These are phyloP conservation scores for Porites lobata DNA, from an alignment of 92 coral and sea anemone species.

Conservation along the genomic window DNA sequence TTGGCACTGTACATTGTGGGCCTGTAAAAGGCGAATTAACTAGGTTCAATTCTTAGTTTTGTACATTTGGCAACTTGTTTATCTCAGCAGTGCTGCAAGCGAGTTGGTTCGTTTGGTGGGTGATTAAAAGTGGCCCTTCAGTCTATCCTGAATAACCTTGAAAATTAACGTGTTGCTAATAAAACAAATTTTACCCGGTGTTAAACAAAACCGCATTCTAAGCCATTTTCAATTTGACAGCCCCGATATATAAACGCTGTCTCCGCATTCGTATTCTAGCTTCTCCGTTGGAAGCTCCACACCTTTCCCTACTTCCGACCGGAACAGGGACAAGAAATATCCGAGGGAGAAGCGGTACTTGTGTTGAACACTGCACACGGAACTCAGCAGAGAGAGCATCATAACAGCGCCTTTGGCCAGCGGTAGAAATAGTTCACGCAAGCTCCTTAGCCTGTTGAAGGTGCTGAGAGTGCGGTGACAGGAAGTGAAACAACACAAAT, in stretches of 20 bases:
- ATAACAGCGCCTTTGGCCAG: conserved; percentile 91
- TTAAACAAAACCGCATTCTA: too few species aligned
- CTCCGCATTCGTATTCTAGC: conserved; percentile 64
- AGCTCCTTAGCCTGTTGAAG: conserved; percentile 79
- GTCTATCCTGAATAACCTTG: too few species aligned
- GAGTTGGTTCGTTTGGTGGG: too few species aligned
- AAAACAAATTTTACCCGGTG: too few species aligned
- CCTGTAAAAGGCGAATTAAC: conserved; percentile 50
- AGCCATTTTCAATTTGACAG: too few species aligned
- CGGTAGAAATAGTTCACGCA: conserved; percentile 84
- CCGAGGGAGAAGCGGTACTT: conserved; percentile 96
- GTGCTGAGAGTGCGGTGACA: conserved; percentile 87
- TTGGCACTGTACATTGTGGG: conserved; percentile 81
- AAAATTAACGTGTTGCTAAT: too few species aligned
- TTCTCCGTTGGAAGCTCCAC: conserved; percentile 63
- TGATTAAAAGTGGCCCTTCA: too few species aligned
- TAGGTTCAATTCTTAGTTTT: too few species aligned
- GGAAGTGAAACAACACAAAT: conserved; percentile 5
- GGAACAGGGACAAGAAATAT: conserved; percentile 87
- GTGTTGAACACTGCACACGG: conserved; percentile 88
- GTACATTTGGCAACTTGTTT: too few species aligned
- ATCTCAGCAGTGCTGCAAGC: too few species aligned
- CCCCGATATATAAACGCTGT: too few species aligned
- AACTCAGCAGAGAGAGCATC: conserved; percentile 81
- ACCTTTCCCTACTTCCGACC: conserved; percentile 84